These are phyloP conservation scores for Archips xylosteana DNA, from an alignment of 2,888 invertebrate species.

Conservation along the genomic window DNA sequence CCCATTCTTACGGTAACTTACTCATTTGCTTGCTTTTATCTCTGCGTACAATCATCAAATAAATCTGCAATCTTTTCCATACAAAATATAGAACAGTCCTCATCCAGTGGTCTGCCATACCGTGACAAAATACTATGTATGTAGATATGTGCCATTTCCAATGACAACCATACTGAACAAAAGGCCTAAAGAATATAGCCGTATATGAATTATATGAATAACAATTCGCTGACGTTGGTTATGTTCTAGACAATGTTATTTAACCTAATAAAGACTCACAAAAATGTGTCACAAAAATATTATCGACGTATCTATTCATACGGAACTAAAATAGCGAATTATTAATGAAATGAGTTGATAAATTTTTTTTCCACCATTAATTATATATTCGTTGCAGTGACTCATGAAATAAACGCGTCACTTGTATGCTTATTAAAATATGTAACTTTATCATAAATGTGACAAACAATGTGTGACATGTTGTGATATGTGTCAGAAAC, in stretches of 20 bases:
- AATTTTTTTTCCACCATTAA: slow-evolving; percentile 8
- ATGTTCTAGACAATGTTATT: neutral
- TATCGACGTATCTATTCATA: neutral
- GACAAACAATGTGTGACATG: slow-evolving; percentile 33
- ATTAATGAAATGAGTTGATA: neutral
- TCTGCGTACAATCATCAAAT: neutral
- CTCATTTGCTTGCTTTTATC: no score
- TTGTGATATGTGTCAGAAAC: slow-evolving; percentile 36
- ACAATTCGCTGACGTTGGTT: neutral
- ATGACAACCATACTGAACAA: slow-evolving; percentile 4
- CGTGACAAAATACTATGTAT: slow-evolving; percentile 1
- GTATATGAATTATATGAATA: slow-evolving; percentile 24
- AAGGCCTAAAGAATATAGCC: neutral
- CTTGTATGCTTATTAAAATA: slow-evolving; percentile 35
- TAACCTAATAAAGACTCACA: neutral
- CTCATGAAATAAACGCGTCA: slow-evolving; percentile 28
- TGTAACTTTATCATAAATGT: slow-evolving; percentile 28
- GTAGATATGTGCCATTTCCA: slow-evolving; percentile 1
- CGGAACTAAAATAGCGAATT: slow-evolving; percentile 5
- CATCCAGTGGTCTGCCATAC: neutral
- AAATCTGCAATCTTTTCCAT: neutral
- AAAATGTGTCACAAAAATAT: neutral
- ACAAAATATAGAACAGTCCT: neutral
- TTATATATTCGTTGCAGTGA: slow-evolving; percentile 22
- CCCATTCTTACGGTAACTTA: no score